A percentile compares a stretch with the other conserved stretches of the same genome.
Evolutionary conservation across 1,140 invertebrate genomes (phyloP).

Genomic region (Portunus trituberculatus): DNA sequence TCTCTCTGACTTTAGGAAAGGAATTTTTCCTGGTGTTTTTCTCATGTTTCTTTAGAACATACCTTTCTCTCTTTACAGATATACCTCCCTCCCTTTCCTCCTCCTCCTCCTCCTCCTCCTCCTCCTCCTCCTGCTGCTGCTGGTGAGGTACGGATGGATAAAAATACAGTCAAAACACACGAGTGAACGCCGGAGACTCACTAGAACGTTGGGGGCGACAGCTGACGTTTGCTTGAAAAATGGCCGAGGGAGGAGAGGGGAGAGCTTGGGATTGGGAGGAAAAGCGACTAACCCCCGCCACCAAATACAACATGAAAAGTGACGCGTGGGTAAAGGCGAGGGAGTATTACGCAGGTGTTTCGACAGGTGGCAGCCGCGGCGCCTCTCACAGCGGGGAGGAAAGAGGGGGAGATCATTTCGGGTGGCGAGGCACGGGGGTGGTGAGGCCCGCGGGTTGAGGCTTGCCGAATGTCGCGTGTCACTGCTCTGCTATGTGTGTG

Average conservation of each 20-base stretch:
- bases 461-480: not conserved
- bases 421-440: not conserved
- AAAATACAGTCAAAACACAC: conserved; percentile 16
- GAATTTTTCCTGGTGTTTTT: not conserved
- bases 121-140: not conserved
- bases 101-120: not conserved
- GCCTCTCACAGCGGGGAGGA: not conserved
- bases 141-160: not conserved
- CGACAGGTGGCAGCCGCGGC: not conserved
- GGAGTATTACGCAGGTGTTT: not conserved
- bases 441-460: not conserved
- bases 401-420: not conserved
- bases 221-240: conserved; percentile 12
- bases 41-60: not conserved
- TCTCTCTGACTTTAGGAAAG: not conserved
- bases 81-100: not conserved
- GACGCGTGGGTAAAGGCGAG: not conserved
- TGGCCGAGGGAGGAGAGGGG: not conserved
- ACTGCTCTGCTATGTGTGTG: not conserved
- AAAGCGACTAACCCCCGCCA: not conserved
- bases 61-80: not conserved
- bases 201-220: not conserved
- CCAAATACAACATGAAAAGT: not conserved
- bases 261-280: not conserved
- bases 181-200: not conserved